Base-by-base conservation (phyloP, 2,113 vertebrate genomes). In the Phrynocephalus versicolor region DNA sequence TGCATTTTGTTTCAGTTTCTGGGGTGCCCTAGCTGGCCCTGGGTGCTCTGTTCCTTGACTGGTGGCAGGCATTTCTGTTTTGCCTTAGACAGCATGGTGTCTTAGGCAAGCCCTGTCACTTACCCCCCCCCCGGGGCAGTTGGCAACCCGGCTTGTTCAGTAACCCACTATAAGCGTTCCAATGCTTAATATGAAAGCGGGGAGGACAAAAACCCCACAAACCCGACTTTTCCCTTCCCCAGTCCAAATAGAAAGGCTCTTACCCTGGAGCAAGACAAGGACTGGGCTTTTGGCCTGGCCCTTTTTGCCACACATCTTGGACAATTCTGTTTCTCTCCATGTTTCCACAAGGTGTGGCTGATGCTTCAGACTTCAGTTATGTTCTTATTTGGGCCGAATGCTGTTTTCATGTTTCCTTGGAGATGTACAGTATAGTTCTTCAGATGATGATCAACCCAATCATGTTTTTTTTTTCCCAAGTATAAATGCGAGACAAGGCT, bases 401-500 rank as follows among this genome's bases (percentile, higher is more conserved):
- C 70, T 80, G 81, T 67, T 65, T 88, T 74, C 25, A 16, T 60
- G 37, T 71, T 88, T 90, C 85, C 77, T 64, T 79, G 72, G 64
- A 58, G 81, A 72, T 37, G 51, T 75, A 5, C 80, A 35, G 12
- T 25, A 6, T 86, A 3, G 27, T 87, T 90, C 92, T 86, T 60
- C 90, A 83, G 81, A 82, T 2, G 35, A 72, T 67, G 51, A 92
- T 81, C 79, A 79, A 71, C 58, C 64, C 3, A 0, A 27, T 89
- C 51, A 81, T 88, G 39, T 35, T 85, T 86, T 37, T 51, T n/a
- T n/a, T n/a, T n/a, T n/a, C n/a, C n/a, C 76, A 77, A 85, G 79
- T 83, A 85, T 81, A 90, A 90, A 91, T 41, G 21, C 79, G 79
- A 83, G n/a, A 85, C 39, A 64, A 3, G 1, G 69, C 70, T 88